Conservation (phyloP, 2,888 invertebrate genomes). For the Lepidonotus clava region DNA sequence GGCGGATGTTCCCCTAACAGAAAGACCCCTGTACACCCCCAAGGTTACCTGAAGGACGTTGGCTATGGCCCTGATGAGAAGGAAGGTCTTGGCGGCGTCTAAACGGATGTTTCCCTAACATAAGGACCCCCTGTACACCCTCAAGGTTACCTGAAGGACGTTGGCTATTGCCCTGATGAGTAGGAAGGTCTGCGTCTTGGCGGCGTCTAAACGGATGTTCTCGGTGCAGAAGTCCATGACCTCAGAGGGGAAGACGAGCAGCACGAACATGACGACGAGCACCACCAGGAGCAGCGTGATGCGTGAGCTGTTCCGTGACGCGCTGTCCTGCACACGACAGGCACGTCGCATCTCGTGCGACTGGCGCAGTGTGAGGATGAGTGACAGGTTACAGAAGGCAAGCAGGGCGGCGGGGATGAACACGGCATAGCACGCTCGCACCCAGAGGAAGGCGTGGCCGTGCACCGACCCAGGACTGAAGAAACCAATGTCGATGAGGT, state of each 20-base stretch:
- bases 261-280: constrained; percentile 47
- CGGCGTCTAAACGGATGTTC: neutral
- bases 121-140: no score
- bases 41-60: constrained; percentile 36
- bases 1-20: no score
- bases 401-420: constrained; percentile 40
- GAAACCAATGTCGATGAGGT: constrained; percentile 23
- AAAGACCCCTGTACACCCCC: no score
- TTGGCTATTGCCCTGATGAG: neutral
- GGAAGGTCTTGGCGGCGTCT: constrained; percentile 12
- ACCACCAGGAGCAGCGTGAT: constrained; percentile 51
- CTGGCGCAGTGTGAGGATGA: constrained; percentile 20
- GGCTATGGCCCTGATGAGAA: neutral
- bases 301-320: neutral
- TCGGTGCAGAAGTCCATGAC: constrained; percentile 44
- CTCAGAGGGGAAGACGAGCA: constrained; percentile 52
- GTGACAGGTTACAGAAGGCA: constrained; percentile 54
- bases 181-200: constrained; percentile 35
- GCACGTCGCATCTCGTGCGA: constrained; percentile 39
- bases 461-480: neutral
- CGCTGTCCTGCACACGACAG: constrained; percentile 7
- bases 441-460: constrained; percentile 42
- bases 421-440: constrained; percentile 1
- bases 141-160: constrained; percentile 17
- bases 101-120: neutral